A percentile compares a stretch with the other conserved stretches of the same genome.
These are phyloP conservation scores for Yponomeuta evonymella DNA, from an alignment of 2,888 invertebrate genomes.

Conservation along the genomic window DNA sequence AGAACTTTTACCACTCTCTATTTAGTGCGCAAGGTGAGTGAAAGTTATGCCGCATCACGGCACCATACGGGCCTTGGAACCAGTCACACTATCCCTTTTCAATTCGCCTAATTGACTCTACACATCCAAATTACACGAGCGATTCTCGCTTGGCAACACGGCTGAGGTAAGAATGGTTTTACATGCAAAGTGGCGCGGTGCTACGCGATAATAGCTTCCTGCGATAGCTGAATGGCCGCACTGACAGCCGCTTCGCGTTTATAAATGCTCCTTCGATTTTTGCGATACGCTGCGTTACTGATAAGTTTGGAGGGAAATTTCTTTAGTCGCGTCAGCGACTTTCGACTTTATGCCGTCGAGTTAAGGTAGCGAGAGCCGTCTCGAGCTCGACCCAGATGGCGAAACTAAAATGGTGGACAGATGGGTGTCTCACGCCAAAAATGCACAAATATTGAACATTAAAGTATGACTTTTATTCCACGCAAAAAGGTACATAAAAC, in stretches of 20 bases:
- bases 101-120: background rate
- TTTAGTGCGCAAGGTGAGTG: background rate
- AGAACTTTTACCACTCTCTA: background rate
- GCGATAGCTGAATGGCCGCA: conserved; percentile 42
- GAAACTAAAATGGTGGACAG: background rate
- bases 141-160: background rate
- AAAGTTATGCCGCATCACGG: conserved; percentile 1
- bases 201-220: conserved; percentile 49
- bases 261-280: conserved; percentile 9
- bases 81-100: background rate
- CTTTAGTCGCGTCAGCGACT: background rate
- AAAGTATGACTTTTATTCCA: no score
- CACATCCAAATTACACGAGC: background rate
- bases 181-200: conserved; percentile 3
- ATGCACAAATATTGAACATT: background rate
- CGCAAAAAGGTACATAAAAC: no score
- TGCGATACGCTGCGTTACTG: background rate
- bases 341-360: background rate
- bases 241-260: background rate
- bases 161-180: background rate
- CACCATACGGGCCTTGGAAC: background rate
- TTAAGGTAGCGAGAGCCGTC: background rate
- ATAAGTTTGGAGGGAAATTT: background rate
- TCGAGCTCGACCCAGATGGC: background rate
- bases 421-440: background rate